A percentile compares a stretch with the other conserved stretches of the same genome.
These are phyloP conservation scores for Thamnophis elegans DNA, from an alignment of 2,797 vertebrate species.

Conservation along the genomic window DNA sequence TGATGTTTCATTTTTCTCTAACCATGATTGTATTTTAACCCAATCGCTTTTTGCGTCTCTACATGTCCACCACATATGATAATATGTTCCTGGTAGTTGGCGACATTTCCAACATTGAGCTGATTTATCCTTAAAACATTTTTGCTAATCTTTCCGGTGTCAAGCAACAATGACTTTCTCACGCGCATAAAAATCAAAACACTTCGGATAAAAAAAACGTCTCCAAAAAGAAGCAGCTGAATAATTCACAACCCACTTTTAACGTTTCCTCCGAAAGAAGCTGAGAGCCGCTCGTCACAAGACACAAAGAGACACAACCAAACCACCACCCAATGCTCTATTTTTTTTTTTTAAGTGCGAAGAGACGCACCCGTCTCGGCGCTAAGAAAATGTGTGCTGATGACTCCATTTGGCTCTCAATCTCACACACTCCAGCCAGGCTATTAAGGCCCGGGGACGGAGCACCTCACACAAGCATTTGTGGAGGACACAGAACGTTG, in stretches of 20 bases:
- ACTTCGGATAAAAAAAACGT: conserved; percentile 10
- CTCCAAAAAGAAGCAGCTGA: conserved; percentile 6
- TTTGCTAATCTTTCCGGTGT: too few relatives aligned
- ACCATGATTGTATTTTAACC: too few relatives aligned
- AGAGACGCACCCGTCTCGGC: background rate
- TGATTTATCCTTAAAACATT: too few relatives aligned
- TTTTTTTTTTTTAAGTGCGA: too few relatives aligned
- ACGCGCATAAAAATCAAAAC: background rate
- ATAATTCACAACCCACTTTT: conserved; percentile 31
- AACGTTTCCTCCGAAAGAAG: conserved; percentile 23
- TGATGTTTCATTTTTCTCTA: too few relatives aligned
- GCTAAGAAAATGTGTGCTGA: background rate
- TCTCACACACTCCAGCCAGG: background rate
- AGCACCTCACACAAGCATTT: conserved; percentile 9
- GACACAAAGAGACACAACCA: too few relatives aligned
- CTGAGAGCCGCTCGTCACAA: conserved; percentile 44
- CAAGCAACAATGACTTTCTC: conserved; percentile 26
- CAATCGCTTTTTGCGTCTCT: too few relatives aligned
- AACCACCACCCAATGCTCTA: too few relatives aligned
- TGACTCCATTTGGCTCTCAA: conserved; percentile 39
- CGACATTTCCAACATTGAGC: too few relatives aligned
- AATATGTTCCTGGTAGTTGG: too few relatives aligned
- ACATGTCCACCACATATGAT: too few relatives aligned
- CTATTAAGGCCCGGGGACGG: conserved; percentile 38
- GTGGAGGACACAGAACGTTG: conserved; percentile 49